phyloP scores from a whole-genome alignment of 2,888 invertebrate genomes.

The Drepanosiphum platanoidis region DNA sequence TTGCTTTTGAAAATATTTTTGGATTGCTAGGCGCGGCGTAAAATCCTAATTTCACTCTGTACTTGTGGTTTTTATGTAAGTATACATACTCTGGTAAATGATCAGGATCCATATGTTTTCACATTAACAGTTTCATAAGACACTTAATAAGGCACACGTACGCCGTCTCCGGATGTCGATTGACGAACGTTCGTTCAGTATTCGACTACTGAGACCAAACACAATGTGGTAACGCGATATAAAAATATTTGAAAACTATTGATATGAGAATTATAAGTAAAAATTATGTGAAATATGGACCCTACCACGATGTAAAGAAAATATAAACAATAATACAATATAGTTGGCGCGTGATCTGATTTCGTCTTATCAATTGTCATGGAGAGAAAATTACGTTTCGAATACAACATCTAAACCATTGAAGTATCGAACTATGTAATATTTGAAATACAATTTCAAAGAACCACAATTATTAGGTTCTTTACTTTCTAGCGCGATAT shows the following conservation, averaged over 20 bases:
- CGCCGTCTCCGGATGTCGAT: no score
- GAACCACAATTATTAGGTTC: no score
- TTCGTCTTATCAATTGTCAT: background rate
- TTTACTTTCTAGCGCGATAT: no score
- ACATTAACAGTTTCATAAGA: background rate
- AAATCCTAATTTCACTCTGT: slow-evolving; percentile 43
- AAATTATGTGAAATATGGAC: no score
- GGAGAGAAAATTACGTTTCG: background rate
- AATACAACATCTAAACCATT: background rate
- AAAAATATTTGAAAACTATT: no score
- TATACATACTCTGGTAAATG: slow-evolving; percentile 43
- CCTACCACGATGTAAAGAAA: background rate
- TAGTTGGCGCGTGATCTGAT: background rate
- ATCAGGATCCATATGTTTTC: slow-evolving; percentile 28
- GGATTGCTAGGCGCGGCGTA: slow-evolving; percentile 44
- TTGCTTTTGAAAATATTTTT: slow-evolving; percentile 48
- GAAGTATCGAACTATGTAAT: no score
- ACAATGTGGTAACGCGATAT: no score
- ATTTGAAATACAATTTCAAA: no score
- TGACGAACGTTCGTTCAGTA: no score
- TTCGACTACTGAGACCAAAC: no score
- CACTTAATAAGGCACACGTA: no score
- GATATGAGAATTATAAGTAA: no score
- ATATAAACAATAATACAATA: background rate
- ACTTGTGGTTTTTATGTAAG: slow-evolving; percentile 43